Percentiles rank a stretch among this genome's conserved stretches.
phyloP scores from a whole-genome alignment of 2,888 invertebrate species.

The Microdon myrmicae region DNA sequence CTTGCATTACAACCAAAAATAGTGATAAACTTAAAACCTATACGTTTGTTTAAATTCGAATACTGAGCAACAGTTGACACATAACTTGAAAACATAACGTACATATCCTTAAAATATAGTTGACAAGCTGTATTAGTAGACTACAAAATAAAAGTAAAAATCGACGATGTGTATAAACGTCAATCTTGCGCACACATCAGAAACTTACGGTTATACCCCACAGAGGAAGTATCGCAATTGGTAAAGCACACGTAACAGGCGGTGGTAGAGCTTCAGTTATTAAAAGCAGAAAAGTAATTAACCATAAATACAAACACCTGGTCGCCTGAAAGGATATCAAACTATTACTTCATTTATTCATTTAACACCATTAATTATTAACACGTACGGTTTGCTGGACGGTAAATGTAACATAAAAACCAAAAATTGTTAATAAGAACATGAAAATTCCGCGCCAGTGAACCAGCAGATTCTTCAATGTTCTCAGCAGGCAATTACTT shows the following conservation, averaged over 20 bases:
- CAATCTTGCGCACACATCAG: too few relatives aligned
- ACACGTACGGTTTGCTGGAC: too few relatives aligned
- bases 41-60: constrained; percentile 82
- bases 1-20: constrained; percentile 76
- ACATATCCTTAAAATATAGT: constrained; percentile 79
- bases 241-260: constrained; percentile 80
- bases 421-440: too few relatives aligned
- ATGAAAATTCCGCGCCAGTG: too few relatives aligned
- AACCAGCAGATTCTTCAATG: too few relatives aligned
- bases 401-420: too few relatives aligned
- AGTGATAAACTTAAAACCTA: constrained; percentile 81
- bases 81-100: constrained; percentile 86
- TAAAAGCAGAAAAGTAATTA: constrained; percentile 82
- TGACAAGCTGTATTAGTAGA: constrained; percentile 70
- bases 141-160: constrained; percentile 20
- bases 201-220: constrained; percentile 75
- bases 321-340: constrained; percentile 68
- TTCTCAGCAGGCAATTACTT: too few relatives aligned
- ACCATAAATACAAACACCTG: constrained; percentile 78
- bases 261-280: constrained; percentile 80
- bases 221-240: constrained; percentile 79
- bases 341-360: too few relatives aligned
- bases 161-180: background rate
- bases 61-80: constrained; percentile 88
- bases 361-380: too few relatives aligned